Conservation (phyloP, 2,797 vertebrate species). For the Peromyscus melanophrys region DNA sequence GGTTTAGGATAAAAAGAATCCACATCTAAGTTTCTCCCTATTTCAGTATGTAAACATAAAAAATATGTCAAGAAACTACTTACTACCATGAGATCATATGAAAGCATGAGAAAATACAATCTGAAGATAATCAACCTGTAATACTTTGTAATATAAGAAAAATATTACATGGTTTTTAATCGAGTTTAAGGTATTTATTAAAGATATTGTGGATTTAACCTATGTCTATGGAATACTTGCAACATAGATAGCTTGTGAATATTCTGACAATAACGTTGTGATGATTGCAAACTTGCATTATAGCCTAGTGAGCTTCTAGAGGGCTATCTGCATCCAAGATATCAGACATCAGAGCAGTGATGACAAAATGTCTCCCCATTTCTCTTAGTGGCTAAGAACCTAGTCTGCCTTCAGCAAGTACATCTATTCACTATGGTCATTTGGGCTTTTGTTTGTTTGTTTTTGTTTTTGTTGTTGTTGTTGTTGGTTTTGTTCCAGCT, state of each 20-base stretch:
- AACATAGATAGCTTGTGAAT: conserved; percentile 22
- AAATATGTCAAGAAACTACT: conserved; percentile 30
- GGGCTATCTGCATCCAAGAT: background rate
- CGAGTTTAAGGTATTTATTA: conserved; percentile 19
- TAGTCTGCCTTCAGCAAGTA: background rate
- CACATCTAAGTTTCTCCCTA: conserved; percentile 48
- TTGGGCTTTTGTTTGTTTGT: background rate
- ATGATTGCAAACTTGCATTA: conserved; percentile 21
- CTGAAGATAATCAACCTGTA: conserved; percentile 1
- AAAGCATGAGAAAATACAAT: conserved; percentile 26
- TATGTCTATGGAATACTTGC: conserved; percentile 7
- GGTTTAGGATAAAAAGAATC: conserved; percentile 58
- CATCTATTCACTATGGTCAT: background rate
- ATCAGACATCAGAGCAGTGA: background rate
- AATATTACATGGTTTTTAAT: background rate
- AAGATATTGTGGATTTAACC: conserved; percentile 13
- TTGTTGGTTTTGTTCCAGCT: background rate
- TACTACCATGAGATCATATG: background rate
- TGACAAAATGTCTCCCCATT: background rate
- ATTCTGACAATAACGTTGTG: conserved; percentile 23
- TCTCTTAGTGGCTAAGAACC: conserved; percentile 4
- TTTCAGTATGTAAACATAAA: conserved; percentile 68
- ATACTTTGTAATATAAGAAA: conserved; percentile 22
- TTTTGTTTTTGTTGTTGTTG: background rate
- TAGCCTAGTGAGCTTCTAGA: background rate